phyloP scores from a whole-genome alignment of 1,140 invertebrate species.

The Caenorhabditis tropicalis region DNA sequence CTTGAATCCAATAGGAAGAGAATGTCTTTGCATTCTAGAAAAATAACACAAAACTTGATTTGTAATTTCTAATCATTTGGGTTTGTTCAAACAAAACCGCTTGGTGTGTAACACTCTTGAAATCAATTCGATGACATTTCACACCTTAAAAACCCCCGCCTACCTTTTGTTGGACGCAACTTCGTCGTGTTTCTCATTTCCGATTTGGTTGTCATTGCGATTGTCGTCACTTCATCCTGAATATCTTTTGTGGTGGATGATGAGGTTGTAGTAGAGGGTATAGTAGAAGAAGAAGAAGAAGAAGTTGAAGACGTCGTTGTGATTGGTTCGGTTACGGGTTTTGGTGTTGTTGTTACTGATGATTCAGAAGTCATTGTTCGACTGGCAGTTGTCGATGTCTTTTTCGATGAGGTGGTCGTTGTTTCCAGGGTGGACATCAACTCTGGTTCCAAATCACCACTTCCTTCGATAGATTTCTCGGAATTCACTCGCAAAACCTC shows the following conservation, averaged over 20 bases:
- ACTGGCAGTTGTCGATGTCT: neutral
- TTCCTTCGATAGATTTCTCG: neutral
- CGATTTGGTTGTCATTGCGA: neutral
- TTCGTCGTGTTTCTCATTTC: conserved; percentile 26
- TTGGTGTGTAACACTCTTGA: neutral
- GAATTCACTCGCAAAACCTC: neutral
- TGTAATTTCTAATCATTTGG: conserved; percentile 13
- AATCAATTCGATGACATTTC: conserved; percentile 25
- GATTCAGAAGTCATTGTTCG: conserved; percentile 27
- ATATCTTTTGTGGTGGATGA: neutral
- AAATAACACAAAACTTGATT: conserved; percentile 11
- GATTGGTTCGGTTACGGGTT: conserved; percentile 23
- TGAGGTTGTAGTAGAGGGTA: neutral
- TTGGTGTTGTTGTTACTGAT: conserved; percentile 10
- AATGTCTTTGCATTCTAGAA: conserved; percentile 44
- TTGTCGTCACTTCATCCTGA: conserved; percentile 1
- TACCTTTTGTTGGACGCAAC: conserved; percentile 23
- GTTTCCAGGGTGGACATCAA: conserved; percentile 24
- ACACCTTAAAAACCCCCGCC: neutral
- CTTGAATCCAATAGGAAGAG: conserved; percentile 37
- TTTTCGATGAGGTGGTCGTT: neutral
- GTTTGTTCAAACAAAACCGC: neutral
- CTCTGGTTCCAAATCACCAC: conserved; percentile 22
- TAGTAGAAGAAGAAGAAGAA: neutral
- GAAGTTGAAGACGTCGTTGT: neutral